These are phyloP conservation scores for Panagrolaimus sp. DNA, from an alignment of 1,140 invertebrate genomes.

Conservation along the genomic window DNA sequence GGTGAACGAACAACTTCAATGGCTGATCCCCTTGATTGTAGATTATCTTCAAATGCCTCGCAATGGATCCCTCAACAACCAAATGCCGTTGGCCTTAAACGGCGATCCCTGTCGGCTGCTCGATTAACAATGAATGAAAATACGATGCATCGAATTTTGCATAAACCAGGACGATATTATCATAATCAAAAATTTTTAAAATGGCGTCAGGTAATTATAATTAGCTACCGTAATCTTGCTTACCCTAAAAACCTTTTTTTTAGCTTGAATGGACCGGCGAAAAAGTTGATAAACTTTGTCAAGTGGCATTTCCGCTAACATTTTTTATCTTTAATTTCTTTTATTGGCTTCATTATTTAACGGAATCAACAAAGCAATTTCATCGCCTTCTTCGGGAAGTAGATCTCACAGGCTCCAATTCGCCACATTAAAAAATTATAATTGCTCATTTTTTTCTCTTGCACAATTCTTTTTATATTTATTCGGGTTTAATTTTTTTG, in stretches of 20 bases:
- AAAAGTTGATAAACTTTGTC: slow-evolving; percentile 49
- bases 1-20: not conserved
- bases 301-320: slow-evolving; percentile 56
- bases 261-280: slow-evolving; percentile 41
- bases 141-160: slow-evolving; percentile 16
- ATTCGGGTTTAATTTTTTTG: not conserved
- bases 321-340: slow-evolving; percentile 57
- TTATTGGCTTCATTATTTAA: slow-evolving; percentile 50
- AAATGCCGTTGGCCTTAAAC: slow-evolving; percentile 14
- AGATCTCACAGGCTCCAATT: slow-evolving; percentile 28
- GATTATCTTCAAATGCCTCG: not conserved
- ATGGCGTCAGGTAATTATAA: too few relatives aligned
- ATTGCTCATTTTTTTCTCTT: not conserved
- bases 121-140: slow-evolving; percentile 23
- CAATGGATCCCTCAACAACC: not conserved
- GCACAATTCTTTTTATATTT: not conserved
- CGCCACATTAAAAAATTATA: slow-evolving; percentile 14
- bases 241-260: too few relatives aligned
- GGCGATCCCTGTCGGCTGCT: slow-evolving; percentile 18
- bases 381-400: slow-evolving; percentile 22
- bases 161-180: slow-evolving; percentile 18
- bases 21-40: not conserved
- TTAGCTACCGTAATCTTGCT: too few relatives aligned
- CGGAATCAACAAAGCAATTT: slow-evolving; percentile 25
- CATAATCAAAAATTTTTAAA: slow-evolving; percentile 19